A percentile compares a stretch with the other conserved stretches of the same genome.
These are phyloP conservation scores for Pipistrellus pygmaeus DNA, from an alignment of 2,797 vertebrate genomes.

Conservation along the genomic window DNA sequence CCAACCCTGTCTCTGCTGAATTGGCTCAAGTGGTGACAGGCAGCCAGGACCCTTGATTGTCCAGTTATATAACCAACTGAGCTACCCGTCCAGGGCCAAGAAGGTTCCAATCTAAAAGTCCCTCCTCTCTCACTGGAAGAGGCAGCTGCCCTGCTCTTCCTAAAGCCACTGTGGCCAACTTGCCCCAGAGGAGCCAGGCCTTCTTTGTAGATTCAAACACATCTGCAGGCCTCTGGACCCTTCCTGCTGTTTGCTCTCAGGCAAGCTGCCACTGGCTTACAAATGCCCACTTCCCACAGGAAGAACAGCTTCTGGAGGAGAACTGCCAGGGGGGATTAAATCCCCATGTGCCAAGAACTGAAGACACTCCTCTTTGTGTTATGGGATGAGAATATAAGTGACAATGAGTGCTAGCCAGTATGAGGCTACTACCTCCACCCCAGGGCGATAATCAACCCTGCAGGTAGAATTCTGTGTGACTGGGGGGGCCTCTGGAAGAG, in stretches of 20 bases:
- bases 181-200: background rate
- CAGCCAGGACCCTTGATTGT: too few species aligned
- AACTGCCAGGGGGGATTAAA: background rate
- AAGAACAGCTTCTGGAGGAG: slow-evolving; percentile 36
- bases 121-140: background rate
- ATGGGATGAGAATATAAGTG: background rate
- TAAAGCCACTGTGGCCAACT: background rate
- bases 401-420: background rate
- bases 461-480: background rate
- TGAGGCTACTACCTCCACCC: background rate
- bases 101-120: background rate
- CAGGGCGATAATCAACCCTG: background rate
- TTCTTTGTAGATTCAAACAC: background rate
- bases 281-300: slow-evolving; percentile 4
- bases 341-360: background rate
- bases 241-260: background rate
- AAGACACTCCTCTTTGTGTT: slow-evolving; percentile 5
- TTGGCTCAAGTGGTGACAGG: too few species aligned
- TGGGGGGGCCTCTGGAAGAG: background rate
- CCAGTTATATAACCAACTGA: background rate
- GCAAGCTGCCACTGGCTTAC: slow-evolving; percentile 36
- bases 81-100: background rate
- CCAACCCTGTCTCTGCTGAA: too few species aligned
- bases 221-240: background rate
- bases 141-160: background rate